Evolutionary conservation across 2,797 vertebrate genomes (phyloP), one percentile per base, ranked within the genome.

Genomic region (Ceryle rudis): DNA sequence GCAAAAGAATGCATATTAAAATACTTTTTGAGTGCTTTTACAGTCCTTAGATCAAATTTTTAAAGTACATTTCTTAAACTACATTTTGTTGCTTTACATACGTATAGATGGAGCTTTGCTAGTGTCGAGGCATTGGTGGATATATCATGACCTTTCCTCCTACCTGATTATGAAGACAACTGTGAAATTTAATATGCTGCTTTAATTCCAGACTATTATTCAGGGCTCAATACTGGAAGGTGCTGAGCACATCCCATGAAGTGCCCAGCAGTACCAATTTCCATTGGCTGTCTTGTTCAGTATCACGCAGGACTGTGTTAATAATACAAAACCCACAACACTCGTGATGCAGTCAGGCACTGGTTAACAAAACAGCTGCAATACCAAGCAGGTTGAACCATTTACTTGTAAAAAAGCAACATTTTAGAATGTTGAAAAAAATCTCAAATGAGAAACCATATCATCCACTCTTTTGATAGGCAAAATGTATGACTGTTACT

Each of bases 171-270:
- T 89, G 61, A 93, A 95, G 75, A 97, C 1, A 6, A 89, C 16
- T 72, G 66, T 91, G 95, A 93, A 89, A 61, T 74, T 93, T 93
- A 80, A 89, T 81, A 89, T 18, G 17, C 60, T 86, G 84, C 78
- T 92, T 95, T 90, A 77, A 95, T 91, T 65, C 28, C 79, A 62
- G 84, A 12, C 86, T n/a, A 21, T 78, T 93, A 61, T 91, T 89
- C 94, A 55, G 55, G 72, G 49, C 49, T 96, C 39, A 71, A 33
- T 42, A 41, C 57, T 93, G 65, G 58, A 81, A 91, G 52, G 74
- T 72, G 16, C 91, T 86, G 84, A 91, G 42, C 71, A 57, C 0
- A 0, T 26, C 52, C 58, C 41, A 3, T 2, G 58, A 57, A 75
- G 52, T 21, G 21, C n/a, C 81, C 90, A 90, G 82, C 70, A 31